A percentile compares a stretch with the other conserved stretches of the same genome.
Conservation (phyloP, 2,888 invertebrate species). For the Zygogramma bicolorata region DNA sequence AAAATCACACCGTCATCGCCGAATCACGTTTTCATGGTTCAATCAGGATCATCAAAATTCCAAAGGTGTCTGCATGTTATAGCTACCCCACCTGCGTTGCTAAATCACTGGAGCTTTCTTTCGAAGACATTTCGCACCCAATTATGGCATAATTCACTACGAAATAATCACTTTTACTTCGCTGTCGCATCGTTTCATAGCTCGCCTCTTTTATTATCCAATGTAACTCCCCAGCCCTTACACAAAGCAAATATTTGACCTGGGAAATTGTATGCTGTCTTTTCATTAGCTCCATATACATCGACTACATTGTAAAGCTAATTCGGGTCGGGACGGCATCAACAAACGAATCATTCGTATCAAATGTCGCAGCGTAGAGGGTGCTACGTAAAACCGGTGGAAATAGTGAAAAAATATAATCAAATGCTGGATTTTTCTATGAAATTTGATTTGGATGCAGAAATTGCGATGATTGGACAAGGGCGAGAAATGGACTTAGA, state of each 20-base stretch:
- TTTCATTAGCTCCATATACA: conserved; percentile 44
- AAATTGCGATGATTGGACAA: too few species aligned
- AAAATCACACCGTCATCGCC: too few species aligned
- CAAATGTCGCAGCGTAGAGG: neutral
- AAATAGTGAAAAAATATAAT: too few species aligned
- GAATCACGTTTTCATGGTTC: too few species aligned
- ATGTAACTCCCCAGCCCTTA: conserved; percentile 7
- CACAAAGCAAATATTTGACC: conserved; percentile 48
- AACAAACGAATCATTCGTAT: conserved; percentile 15
- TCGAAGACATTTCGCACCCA: neutral
- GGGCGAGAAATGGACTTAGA: too few species aligned
- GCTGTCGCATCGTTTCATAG: neutral
- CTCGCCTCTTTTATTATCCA: conserved; percentile 10
- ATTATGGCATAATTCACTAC: neutral
- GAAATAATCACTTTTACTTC: neutral
- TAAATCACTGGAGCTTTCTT: neutral
- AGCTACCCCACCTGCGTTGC: neutral
- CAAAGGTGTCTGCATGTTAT: neutral
- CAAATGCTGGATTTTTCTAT: too few species aligned
- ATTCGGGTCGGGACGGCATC: conserved; percentile 27
- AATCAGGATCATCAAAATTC: too few species aligned
- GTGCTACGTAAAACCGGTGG: neutral
- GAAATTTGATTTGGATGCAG: too few species aligned
- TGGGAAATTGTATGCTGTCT: conserved; percentile 50
- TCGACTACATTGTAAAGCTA: conserved; percentile 34